Evolutionary conservation across 2,888 invertebrate genomes (phyloP).

Genomic region (Amphiduros pacificus): DNA sequence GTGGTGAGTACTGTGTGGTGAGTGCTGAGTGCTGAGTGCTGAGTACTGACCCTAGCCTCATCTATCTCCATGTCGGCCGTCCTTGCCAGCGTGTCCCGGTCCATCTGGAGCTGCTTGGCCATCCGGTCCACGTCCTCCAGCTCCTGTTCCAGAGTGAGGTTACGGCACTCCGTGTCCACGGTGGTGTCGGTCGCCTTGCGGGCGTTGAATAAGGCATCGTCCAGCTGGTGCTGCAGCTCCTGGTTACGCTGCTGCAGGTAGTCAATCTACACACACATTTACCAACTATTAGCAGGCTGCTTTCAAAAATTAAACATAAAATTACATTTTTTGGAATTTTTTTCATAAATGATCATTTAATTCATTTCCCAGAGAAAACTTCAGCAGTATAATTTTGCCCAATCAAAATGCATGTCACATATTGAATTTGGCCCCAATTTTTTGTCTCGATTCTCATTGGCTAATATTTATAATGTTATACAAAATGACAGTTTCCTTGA

Average conservation of each 20-base stretch:
- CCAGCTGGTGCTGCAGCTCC: conserved; percentile 51
- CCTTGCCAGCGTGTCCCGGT: conserved; percentile 49
- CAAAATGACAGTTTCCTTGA: too few species aligned
- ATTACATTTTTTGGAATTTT: too few species aligned
- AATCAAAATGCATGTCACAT: too few species aligned
- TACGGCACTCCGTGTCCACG: conserved; percentile 34
- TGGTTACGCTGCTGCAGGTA: conserved; percentile 57
- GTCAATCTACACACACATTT: conserved; percentile 40
- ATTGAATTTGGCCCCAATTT: too few species aligned
- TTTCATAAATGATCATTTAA: too few species aligned
- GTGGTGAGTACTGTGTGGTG: neutral
- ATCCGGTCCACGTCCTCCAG: conserved; percentile 48
- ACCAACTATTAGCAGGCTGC: neutral
- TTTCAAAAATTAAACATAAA: neutral
- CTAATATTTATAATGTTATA: too few species aligned
- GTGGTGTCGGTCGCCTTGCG: conserved; percentile 35
- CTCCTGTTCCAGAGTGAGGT: conserved; percentile 44
- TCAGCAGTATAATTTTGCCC: too few species aligned
- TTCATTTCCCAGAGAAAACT: too few species aligned
- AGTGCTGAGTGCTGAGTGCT: neutral
- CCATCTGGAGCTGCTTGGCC: conserved; percentile 48
- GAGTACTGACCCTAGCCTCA: conserved; percentile 41
- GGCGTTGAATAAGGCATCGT: conserved; percentile 29
- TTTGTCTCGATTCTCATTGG: too few species aligned
- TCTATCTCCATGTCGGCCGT: conserved; percentile 52